phyloP scores from a whole-genome alignment of 1,140 invertebrate species.

The Octopus sinensis region DNA sequence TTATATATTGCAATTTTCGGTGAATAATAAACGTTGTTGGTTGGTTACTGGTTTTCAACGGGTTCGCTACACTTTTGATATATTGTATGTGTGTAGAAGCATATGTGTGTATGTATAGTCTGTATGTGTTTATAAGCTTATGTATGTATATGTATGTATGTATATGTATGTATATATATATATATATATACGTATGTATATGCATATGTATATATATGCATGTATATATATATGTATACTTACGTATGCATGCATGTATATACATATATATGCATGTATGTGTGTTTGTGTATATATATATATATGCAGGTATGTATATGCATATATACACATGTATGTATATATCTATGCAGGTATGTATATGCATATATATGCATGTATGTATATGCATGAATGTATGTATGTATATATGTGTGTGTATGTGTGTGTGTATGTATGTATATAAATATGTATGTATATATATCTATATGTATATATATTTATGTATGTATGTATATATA shows the following conservation, averaged over 20 bases:
- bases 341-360: background rate
- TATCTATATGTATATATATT: background rate
- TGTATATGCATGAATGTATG: background rate
- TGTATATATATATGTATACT: background rate
- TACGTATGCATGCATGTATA: background rate
- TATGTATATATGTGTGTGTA: background rate
- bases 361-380: conserved; percentile 2
- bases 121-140: background rate
- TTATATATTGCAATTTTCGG: too few relatives aligned
- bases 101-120: background rate
- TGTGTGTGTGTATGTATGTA: background rate
- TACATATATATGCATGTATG: background rate
- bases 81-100: background rate
- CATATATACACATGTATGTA: background rate
- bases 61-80: too few relatives aligned
- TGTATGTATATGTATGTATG: background rate
- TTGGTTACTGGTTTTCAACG: too few relatives aligned
- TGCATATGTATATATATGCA: background rate
- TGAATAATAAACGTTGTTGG: too few relatives aligned
- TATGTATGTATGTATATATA: background rate
- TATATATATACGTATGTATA: background rate
- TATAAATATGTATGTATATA: background rate
- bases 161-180: conserved; percentile 1
- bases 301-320: background rate
- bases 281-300: background rate